These are phyloP conservation scores for Pseudomugil tenellus DNA, from an alignment of 2,797 vertebrate species.

Conservation along the genomic window DNA sequence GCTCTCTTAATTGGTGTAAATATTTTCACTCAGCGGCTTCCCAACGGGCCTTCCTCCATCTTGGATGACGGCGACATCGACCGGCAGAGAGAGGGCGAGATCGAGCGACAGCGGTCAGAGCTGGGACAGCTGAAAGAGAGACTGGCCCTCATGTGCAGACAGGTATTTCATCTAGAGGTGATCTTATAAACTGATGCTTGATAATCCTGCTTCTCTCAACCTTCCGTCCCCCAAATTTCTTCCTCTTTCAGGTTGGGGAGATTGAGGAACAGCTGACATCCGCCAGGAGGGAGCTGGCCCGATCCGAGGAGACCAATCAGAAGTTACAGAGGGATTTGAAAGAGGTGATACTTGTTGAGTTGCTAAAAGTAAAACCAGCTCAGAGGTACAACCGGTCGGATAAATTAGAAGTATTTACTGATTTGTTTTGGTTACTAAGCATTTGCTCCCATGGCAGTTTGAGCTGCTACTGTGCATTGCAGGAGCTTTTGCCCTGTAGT, in stretches of 20 bases:
- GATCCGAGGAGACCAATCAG: slow-evolving; percentile 90
- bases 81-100: slow-evolving; percentile 84
- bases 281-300: slow-evolving; percentile 89
- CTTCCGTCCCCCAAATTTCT: background rate
- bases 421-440: slow-evolving; percentile 60
- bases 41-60: slow-evolving; percentile 83
- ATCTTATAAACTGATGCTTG: background rate
- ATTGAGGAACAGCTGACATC: slow-evolving; percentile 92
- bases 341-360: slow-evolving; percentile 80
- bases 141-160: slow-evolving; percentile 90
- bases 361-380: slow-evolving; percentile 25
- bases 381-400: slow-evolving; percentile 1
- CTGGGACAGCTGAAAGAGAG: slow-evolving; percentile 91
- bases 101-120: slow-evolving; percentile 88
- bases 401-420: slow-evolving; percentile 39
- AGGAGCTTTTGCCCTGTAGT: slow-evolving; percentile 35
- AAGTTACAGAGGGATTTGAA: slow-evolving; percentile 93
- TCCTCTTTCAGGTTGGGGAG: slow-evolving; percentile 86
- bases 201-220: slow-evolving; percentile 8
- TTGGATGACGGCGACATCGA: slow-evolving; percentile 81
- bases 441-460: slow-evolving; percentile 53
- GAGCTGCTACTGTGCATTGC: slow-evolving; percentile 35
- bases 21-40: slow-evolving; percentile 70
- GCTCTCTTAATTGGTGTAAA: background rate
- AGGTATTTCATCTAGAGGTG: slow-evolving; percentile 70